These are phyloP conservation scores for Camptogramma bilineatum DNA, from an alignment of 2,888 invertebrate genomes.

Conservation along the genomic window DNA sequence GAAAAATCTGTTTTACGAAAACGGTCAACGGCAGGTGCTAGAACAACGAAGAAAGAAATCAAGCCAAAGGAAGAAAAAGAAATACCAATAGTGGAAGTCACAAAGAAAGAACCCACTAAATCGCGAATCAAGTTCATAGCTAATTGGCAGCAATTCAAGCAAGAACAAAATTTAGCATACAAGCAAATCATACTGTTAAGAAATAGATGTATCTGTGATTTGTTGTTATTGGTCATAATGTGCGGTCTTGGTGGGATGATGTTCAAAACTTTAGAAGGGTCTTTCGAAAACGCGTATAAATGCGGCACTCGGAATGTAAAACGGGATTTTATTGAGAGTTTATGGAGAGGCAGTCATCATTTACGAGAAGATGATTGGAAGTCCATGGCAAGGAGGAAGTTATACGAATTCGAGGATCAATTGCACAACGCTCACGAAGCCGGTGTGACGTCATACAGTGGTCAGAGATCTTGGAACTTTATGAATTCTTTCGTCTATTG, in stretches of 20 bases:
- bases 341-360: constrained; percentile 93
- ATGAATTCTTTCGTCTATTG: constrained; percentile 94
- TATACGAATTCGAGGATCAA: constrained; percentile 94
- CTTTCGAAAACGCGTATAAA: constrained; percentile 94
- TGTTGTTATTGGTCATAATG: constrained; percentile 89
- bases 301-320: constrained; percentile 95
- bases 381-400: constrained; percentile 91
- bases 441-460: constrained; percentile 93
- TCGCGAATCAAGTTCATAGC: constrained; percentile 76
- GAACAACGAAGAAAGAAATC: constrained; percentile 53
- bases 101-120: constrained; percentile 56
- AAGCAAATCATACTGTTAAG: constrained; percentile 81
- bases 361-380: constrained; percentile 96
- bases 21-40: constrained; percentile 58
- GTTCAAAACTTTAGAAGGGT: constrained; percentile 93
- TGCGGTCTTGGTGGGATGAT: constrained; percentile 92
- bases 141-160: constrained; percentile 86
- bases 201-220: constrained; percentile 88
- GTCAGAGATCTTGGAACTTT: constrained; percentile 94
- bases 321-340: constrained; percentile 92
- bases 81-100: constrained; percentile 55
- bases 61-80: constrained; percentile 54
- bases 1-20: constrained; percentile 66
- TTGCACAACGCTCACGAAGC: constrained; percentile 93
- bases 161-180: constrained; percentile 85